Percentiles rank a stretch among this genome's conserved stretches.
Conservation (phyloP, 2,888 invertebrate genomes). For the Sarcophaga rosellei region DNA sequence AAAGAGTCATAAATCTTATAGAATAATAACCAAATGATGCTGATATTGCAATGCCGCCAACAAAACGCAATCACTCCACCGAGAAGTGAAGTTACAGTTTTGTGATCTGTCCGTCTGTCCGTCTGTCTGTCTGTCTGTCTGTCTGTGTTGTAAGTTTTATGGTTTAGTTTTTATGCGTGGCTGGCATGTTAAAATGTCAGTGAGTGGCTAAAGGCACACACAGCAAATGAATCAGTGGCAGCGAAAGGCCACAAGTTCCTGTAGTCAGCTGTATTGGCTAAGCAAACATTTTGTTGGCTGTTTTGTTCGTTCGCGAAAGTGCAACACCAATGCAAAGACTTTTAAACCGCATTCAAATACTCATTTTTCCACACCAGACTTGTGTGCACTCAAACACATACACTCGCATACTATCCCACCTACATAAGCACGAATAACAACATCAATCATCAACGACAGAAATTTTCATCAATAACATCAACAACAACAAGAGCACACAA, state of each 20-base stretch:
- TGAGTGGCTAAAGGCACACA: neutral
- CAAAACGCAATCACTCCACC: neutral
- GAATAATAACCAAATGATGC: constrained; percentile 58
- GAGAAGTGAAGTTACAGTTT: no score
- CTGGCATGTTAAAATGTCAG: constrained; percentile 15
- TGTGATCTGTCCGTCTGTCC: no score
- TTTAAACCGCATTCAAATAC: constrained; percentile 26
- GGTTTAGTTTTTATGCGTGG: constrained; percentile 15
- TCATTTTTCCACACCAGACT: neutral
- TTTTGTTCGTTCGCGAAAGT: neutral
- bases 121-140: no score
- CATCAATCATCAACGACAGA: neutral
- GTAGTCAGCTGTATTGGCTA: constrained; percentile 36
- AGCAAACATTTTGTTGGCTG: constrained; percentile 49
- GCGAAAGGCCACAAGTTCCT: constrained; percentile 4
- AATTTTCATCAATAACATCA: neutral
- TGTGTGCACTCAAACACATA: neutral
- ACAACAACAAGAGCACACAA: neutral
- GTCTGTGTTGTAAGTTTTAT: constrained; percentile 1
- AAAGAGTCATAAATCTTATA: constrained; percentile 58
- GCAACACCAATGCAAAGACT: constrained; percentile 29
- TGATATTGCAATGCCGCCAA: constrained; percentile 25
- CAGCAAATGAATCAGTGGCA: no score
- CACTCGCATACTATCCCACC: neutral
- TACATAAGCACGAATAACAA: neutral